Conservation (phyloP, 2,797 vertebrate genomes). For the Sebastes steindachneri region DNA sequence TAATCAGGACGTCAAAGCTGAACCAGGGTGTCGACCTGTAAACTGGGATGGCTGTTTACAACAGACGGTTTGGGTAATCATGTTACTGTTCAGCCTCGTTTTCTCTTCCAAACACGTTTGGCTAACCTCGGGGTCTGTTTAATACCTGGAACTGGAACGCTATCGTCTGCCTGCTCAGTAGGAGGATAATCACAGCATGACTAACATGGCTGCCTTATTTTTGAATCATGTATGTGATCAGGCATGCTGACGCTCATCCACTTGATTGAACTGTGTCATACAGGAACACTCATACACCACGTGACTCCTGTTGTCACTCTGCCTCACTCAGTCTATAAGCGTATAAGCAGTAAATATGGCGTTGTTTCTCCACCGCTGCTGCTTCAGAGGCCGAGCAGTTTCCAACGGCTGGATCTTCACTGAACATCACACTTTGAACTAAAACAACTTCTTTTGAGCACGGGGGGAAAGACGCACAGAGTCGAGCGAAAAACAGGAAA, state of each 20-base stretch:
- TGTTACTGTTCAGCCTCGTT: background rate
- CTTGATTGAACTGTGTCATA: background rate
- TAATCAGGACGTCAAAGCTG: background rate
- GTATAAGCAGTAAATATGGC: slow-evolving; percentile 45
- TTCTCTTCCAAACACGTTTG: background rate
- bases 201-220: background rate
- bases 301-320: background rate
- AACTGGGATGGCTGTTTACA: background rate
- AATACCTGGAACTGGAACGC: background rate
- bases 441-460: background rate
- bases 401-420: background rate
- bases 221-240: background rate
- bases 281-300: background rate
- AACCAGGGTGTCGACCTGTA: background rate
- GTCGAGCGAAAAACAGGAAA: slow-evolving; percentile 32
- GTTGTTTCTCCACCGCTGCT: slow-evolving; percentile 16
- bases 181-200: background rate
- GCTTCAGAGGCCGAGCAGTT: slow-evolving; percentile 16
- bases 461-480: background rate
- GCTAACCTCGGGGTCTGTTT: background rate
- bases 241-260: background rate
- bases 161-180: background rate
- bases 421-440: background rate
- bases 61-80: background rate
- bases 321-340: slow-evolving; percentile 18